Base-by-base conservation (phyloP, 2,797 vertebrate genomes). In the Okamejei kenojei region DNA sequence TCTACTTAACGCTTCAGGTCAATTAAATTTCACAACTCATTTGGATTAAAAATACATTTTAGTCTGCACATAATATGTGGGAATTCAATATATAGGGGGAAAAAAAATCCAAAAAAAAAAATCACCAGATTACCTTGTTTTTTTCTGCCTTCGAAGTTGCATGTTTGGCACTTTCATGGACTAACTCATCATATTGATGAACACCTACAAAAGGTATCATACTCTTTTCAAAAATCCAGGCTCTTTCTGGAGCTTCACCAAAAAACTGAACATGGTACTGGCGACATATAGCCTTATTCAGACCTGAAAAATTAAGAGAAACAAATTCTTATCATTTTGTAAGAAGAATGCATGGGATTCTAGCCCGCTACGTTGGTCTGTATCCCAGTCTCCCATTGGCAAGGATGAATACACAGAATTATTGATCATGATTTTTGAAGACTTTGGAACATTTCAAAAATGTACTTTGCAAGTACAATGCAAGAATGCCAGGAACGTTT, bases 231-330 rank as follows among this genome's bases (percentile, higher is more conserved):
- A 98, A 98, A 94, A 99, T 96, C 96, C 99, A 99, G n/a, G 98
- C 98, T 95, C 98, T 97, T 95, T 99, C 99, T 2, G 98, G 98
- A 80, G 97, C 96, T 35, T 99, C 97, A 90, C 99, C 98, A 95
- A 99, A 99, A 95, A 99, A 99, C 96, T 99, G 99, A 90, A 99
- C 97, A 0, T 99, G 99, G 95, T 98, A 99, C 81, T 98, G 97
- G 35, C 97, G 96, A 35, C 80, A 71, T 8, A 54, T 68, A 32
- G 78, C 68, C 68, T 45, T 93, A 13, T 45, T 68, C 78, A 93
- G 21, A 71, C 68, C 93, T 93, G 93, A 38, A 19, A 23, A 82
- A 81, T 29, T 3, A 84, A 68, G 17, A 54, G 35, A 93, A 80
- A 38, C 61, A 8, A 81, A 63, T 38, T 13, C 54, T 73, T 65